Evolutionary conservation across 1,140 invertebrate genomes (phyloP), one percentile per base, ranked within the genome.

Genomic region (Diabrotica undecimpunctata): DNA sequence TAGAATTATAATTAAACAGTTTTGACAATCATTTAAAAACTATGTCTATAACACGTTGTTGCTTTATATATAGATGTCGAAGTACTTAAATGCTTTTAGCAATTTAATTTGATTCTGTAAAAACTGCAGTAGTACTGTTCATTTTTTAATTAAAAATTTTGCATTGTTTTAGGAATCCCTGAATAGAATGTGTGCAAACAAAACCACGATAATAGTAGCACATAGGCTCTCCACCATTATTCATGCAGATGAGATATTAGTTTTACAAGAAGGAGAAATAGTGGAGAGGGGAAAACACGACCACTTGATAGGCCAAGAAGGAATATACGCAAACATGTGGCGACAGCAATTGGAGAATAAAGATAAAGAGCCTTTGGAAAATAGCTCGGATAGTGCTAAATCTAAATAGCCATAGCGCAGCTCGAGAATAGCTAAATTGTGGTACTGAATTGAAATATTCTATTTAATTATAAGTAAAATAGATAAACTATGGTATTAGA

Each of bases 191-290:
- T 90, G 93, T 79, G 81, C 87, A 2, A 93, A 95, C 79, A 86
- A 92, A 38, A 97, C 95, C 0, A 95, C 94, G 0, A 85, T 98
- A 39, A 92, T 97, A 51, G 90, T 98, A 14, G 95, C 96, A 1
- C 96, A 98, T 79, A 84, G 93, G 66, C 80, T 98, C 14, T 97
- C 95, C 0, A 98, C 96, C 0, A 88, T 98, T 66, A 93, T 96
- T 70, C 90, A 96, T 77, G 94, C 94, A 0, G 92, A 98, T 81
- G 90, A 94, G 78, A 98, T 98, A 69, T 79, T 97, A 2, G 95
- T 97, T 0, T 79, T 98, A 6, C 88, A 90, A 73, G 90, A 96
- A 0, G 96, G 96, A 9, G 86, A 88, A 78, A 94, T 98, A 68
- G 85, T 93, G n/a, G 96, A 98, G 79, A 82, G 91, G 41, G 96